A percentile compares a stretch with the other conserved stretches of the same genome.
These are phyloP conservation scores for Brevimyrus niger DNA, from an alignment of 2,113 vertebrate genomes.

Conservation along the genomic window DNA sequence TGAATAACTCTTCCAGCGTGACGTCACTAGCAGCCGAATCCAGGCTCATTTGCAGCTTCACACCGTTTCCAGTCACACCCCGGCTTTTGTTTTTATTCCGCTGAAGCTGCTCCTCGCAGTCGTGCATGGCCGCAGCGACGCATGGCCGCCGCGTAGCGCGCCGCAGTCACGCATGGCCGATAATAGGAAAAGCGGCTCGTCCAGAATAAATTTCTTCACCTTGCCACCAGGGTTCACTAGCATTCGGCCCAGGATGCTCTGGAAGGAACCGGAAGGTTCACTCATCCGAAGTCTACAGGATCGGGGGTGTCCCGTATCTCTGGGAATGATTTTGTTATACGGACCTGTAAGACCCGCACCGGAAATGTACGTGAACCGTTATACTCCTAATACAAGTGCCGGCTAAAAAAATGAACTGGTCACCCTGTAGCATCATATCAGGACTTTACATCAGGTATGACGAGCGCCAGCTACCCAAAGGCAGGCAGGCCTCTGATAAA, in stretches of 20 bases:
- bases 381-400: background rate
- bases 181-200: background rate
- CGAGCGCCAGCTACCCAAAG: background rate
- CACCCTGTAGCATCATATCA: background rate
- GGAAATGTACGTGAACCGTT: no score
- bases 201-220: background rate
- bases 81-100: background rate
- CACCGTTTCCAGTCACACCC: slow-evolving; percentile 10
- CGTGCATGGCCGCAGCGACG: no score
- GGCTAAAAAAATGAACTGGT: background rate
- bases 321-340: background rate
- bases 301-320: background rate
- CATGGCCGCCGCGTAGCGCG: no score
- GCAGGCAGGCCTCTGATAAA: background rate
- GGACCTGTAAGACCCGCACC: no score
- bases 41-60: slow-evolving; percentile 18
- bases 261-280: background rate
- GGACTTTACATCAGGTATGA: background rate
- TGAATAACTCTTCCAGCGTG: slow-evolving; percentile 4
- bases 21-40: background rate
- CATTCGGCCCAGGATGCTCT: background rate
- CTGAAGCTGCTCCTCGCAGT: background rate
- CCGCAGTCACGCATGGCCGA: background rate
- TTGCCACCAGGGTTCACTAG: background rate
- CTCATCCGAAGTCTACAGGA: background rate